phyloP scores from a whole-genome alignment of 2,888 invertebrate genomes.

The Meiosimyza decipiens region DNA sequence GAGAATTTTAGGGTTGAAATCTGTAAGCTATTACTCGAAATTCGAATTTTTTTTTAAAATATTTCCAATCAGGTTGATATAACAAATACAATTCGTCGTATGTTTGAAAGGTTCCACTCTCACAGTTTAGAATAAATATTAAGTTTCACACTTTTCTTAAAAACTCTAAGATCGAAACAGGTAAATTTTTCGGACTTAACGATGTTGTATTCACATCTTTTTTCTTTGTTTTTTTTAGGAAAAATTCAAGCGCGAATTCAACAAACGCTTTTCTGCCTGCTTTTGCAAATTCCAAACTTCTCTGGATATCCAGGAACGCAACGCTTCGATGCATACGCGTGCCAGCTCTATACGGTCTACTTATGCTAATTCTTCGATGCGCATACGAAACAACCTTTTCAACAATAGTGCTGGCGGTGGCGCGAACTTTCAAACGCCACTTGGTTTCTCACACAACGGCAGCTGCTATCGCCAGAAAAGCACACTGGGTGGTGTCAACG shows the following conservation, averaged over 20 bases:
- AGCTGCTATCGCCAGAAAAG: conserved; percentile 35
- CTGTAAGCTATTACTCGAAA: too few relatives aligned
- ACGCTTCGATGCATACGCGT: conserved; percentile 64
- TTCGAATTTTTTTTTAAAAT: too few relatives aligned
- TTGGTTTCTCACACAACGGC: conserved; percentile 38
- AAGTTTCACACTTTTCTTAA: too few relatives aligned
- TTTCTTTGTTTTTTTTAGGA: conserved; percentile 70
- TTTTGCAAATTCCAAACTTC: conserved; percentile 62
- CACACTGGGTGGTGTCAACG: neutral
- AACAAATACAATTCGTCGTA: too few relatives aligned
- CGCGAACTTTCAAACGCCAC: conserved; percentile 18
- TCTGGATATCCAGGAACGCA: conserved; percentile 60
- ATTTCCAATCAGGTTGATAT: too few relatives aligned
- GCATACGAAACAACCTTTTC: conserved; percentile 58
- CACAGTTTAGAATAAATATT: too few relatives aligned
- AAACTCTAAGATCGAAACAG: too few relatives aligned
- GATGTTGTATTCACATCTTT: conserved; percentile 10
- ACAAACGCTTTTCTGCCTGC: conserved; percentile 75
- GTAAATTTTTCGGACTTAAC: too few relatives aligned
- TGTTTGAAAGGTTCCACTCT: too few relatives aligned
- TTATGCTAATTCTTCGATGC: conserved; percentile 61
- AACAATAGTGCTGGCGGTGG: conserved; percentile 35
- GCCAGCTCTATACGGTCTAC: conserved; percentile 65
- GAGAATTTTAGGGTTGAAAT: too few relatives aligned
- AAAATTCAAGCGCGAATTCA: conserved; percentile 83